These are phyloP conservation scores for Silurus lanzhouensis DNA, from an alignment of 2,797 vertebrate genomes.

Conservation along the genomic window DNA sequence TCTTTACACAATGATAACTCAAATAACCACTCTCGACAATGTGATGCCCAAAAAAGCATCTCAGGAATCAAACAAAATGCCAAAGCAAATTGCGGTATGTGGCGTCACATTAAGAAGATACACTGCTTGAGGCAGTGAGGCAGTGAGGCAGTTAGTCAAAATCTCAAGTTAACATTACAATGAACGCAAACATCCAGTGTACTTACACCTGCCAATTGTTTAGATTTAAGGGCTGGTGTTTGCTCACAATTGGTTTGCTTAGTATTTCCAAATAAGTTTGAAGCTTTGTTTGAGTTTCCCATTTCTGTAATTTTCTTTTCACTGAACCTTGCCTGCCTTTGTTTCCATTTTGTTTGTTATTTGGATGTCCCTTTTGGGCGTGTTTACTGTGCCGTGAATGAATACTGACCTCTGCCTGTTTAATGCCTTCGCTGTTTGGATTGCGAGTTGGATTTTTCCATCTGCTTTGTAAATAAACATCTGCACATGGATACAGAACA, in stretches of 20 bases:
- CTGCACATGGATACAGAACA: not conserved
- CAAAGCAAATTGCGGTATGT: not conserved
- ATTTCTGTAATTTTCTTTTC: not conserved
- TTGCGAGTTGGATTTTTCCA: conserved; percentile 6
- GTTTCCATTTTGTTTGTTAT: conserved; percentile 4
- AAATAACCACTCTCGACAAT: not conserved
- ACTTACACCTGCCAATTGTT: not conserved
- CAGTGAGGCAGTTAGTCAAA: not conserved
- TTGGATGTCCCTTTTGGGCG: not conserved
- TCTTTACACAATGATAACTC: not conserved
- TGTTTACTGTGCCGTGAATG: conserved; percentile 5
- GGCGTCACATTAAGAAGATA: not conserved
- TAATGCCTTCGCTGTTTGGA: conserved; percentile 9
- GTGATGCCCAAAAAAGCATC: not conserved
- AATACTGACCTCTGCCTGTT: not conserved
- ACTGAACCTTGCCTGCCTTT: not conserved
- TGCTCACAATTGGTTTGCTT: not conserved
- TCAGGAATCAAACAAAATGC: not conserved
- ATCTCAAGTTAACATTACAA: not conserved
- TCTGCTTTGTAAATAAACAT: not conserved
- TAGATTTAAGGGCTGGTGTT: not conserved
- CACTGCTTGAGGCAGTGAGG: not conserved
- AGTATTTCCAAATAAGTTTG: not conserved
- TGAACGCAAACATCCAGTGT: not conserved
- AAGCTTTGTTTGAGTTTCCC: not conserved